Evolutionary conservation across 2,797 vertebrate species (phyloP).

Genomic region (Tapirus indicus): DNA sequence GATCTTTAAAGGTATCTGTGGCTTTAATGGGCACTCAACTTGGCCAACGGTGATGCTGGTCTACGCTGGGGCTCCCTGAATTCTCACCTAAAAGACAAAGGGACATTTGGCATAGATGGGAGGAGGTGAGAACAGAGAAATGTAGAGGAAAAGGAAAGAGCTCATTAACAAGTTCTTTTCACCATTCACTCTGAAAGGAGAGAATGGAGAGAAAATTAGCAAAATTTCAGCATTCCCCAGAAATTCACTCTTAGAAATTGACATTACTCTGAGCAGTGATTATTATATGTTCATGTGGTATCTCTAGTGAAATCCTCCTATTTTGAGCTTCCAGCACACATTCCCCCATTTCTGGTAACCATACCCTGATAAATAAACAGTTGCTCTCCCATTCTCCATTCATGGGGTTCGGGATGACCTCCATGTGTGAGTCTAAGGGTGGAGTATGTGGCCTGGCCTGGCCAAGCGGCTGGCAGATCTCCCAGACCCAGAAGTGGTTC

Average conservation of each 20-base stretch:
- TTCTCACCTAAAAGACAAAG: constrained; percentile 44
- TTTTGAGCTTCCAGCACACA: not conserved
- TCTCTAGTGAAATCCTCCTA: not conserved
- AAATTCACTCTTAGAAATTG: not conserved
- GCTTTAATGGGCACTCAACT: not conserved
- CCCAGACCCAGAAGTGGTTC: not conserved
- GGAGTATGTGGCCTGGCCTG: not conserved
- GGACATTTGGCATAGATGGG: not conserved
- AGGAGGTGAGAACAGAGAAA: not conserved
- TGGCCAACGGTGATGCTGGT: not conserved
- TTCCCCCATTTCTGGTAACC: not conserved
- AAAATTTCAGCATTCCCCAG: not conserved
- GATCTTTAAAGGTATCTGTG: not conserved
- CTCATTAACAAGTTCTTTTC: not conserved
- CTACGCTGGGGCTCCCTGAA: not conserved
- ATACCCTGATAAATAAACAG: not conserved
- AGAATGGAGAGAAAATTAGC: not conserved
- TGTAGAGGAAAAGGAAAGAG: not conserved
- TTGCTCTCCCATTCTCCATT: not conserved
- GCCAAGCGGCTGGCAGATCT: not conserved
- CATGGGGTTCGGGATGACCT: not conserved
- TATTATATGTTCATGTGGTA: accelerated
- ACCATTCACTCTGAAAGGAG: not conserved
- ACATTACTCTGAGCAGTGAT: not conserved
- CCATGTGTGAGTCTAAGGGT: accelerated